A percentile compares a stretch with the other conserved stretches of the same genome.
Conservation (phyloP, 2,113 vertebrate species). For the Ascaphus truei region DNA sequence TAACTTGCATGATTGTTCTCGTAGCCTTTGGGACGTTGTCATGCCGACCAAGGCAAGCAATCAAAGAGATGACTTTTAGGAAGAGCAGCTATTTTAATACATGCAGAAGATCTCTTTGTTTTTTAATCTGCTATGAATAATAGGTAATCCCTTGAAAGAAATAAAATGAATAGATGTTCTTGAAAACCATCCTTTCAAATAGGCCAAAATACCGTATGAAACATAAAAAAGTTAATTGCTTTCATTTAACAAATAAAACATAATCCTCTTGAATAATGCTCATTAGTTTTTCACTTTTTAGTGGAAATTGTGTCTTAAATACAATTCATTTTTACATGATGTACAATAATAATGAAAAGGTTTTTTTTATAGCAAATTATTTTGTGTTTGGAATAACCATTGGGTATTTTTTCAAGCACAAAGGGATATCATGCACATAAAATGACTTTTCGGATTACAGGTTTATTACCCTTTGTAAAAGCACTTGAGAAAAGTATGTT, state of each 20-base stretch:
- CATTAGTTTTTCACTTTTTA: conserved; percentile 5
- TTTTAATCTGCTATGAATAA: conserved; percentile 15
- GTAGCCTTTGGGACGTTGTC: conserved; percentile 28
- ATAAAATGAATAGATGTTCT: conserved; percentile 21
- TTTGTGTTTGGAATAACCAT: conserved; percentile 4
- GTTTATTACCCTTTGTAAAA: conserved; percentile 18
- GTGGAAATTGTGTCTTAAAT: not conserved
- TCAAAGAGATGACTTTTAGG: conserved; percentile 15
- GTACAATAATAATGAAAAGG: not conserved
- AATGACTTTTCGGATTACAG: conserved; percentile 10
- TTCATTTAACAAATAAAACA: conserved; percentile 22
- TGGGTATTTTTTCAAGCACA: not conserved
- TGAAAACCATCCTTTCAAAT: not conserved
- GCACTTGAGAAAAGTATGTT: not conserved
- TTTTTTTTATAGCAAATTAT: conserved; percentile 16
- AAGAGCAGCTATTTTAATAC: conserved; percentile 24
- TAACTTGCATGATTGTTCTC: conserved; percentile 21
- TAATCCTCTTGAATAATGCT: conserved; percentile 18
- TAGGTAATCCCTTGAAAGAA: conserved; percentile 3
- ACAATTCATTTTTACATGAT: not conserved
- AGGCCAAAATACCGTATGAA: not conserved
- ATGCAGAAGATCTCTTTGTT: conserved; percentile 23
- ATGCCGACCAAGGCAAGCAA: conserved; percentile 26
- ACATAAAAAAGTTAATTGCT: conserved; percentile 20
- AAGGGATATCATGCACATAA: not conserved